A percentile compares a stretch with the other conserved stretches of the same genome.
phyloP scores from a whole-genome alignment of 2,113 vertebrate genomes.

The Circaetus cinerascens region DNA sequence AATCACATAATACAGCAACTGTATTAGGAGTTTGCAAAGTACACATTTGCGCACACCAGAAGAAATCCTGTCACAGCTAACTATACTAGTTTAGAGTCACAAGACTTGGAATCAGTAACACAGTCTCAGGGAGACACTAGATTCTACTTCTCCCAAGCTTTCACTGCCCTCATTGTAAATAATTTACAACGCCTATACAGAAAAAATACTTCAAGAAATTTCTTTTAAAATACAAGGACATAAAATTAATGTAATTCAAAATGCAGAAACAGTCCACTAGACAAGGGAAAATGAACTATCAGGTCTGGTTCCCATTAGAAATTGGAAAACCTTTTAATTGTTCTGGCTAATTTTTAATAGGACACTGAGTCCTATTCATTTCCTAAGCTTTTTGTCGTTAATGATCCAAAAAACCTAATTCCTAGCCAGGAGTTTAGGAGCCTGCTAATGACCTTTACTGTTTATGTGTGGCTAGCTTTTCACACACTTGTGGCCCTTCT shows the following conservation, averaged over 20 bases:
- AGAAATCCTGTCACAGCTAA: not conserved
- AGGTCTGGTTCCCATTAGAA: conserved; percentile 15
- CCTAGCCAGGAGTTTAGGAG: conserved; percentile 15
- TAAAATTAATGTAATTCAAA: conserved; percentile 4
- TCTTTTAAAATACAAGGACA: not conserved
- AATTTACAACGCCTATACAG: not conserved
- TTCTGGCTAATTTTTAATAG: conserved; percentile 59
- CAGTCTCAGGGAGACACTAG: not conserved
- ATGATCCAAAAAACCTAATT: conserved; percentile 46
- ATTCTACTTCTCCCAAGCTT: conserved; percentile 18
- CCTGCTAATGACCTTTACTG: conserved; percentile 54
- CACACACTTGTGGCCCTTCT: conserved; percentile 44
- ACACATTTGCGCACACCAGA: not conserved
- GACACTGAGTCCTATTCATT: conserved; percentile 16
- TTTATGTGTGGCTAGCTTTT: not conserved
- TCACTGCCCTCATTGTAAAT: not conserved
- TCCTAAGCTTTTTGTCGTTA: conserved; percentile 35
- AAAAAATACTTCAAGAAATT: not conserved
- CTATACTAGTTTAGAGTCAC: not conserved
- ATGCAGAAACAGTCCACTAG: not conserved
- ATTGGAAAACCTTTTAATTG: conserved; percentile 14
- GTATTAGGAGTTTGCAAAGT: not conserved
- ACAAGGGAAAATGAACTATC: not conserved
- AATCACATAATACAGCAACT: not conserved
- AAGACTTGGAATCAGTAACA: not conserved